A percentile compares a stretch with the other conserved stretches of the same genome.
Conservation (phyloP, 2,888 invertebrate genomes). For the Crematogaster levior region DNA sequence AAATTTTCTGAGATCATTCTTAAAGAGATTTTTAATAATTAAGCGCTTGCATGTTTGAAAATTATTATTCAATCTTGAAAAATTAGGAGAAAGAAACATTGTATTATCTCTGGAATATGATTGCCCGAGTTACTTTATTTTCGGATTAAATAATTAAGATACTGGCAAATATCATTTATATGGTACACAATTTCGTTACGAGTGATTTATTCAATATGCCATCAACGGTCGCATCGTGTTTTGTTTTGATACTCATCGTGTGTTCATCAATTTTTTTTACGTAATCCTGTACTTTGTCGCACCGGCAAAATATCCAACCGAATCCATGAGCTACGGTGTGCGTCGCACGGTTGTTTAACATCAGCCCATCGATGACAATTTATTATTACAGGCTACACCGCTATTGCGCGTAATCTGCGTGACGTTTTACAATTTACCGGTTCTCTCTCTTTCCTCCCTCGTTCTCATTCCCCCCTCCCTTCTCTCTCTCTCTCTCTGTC, state of each 20-base stretch:
- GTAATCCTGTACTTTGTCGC: slow-evolving; percentile 26
- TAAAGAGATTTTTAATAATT: slow-evolving; percentile 30
- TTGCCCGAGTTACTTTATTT: not conserved
- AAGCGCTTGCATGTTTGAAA: not conserved
- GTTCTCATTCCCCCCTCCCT: not conserved
- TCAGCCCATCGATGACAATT: slow-evolving; percentile 81
- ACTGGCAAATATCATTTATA: slow-evolving; percentile 1
- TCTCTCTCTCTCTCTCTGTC: slow-evolving; percentile 18
- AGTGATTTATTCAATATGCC: not conserved
- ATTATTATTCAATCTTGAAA: not conserved
- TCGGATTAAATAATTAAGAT: slow-evolving; percentile 17
- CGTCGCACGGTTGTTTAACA: slow-evolving; percentile 75
- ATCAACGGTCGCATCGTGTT: not conserved
- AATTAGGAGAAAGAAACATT: not conserved
- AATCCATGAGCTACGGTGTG: slow-evolving; percentile 16
- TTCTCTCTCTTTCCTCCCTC: slow-evolving; percentile 42
- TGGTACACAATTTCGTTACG: not conserved
- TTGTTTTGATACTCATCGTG: not conserved
- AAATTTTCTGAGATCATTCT: not conserved
- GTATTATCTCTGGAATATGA: not conserved
- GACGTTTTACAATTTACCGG: slow-evolving; percentile 82
- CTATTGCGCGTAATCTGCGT: slow-evolving; percentile 81
- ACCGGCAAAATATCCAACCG: slow-evolving; percentile 2
- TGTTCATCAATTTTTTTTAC: slow-evolving; percentile 49
- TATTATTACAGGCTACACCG: slow-evolving; percentile 78